These are phyloP conservation scores for Ceraclea dissimilis DNA, from an alignment of 2,888 invertebrate genomes.

Conservation along the genomic window DNA sequence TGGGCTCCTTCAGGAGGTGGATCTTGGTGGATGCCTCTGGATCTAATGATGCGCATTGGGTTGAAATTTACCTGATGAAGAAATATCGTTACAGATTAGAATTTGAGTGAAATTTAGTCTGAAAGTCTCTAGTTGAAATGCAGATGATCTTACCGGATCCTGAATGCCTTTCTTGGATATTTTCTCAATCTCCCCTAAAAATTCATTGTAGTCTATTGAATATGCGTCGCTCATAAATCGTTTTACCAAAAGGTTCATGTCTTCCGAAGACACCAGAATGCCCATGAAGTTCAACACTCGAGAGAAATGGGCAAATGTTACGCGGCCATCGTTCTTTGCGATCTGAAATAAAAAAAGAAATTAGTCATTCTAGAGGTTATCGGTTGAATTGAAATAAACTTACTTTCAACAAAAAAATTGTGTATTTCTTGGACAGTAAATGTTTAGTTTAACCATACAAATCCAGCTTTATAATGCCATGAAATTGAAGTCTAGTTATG, in stretches of 20 bases:
- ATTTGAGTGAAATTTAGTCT: too few relatives aligned
- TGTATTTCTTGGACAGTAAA: too few relatives aligned
- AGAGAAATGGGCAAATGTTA: constrained; percentile 70
- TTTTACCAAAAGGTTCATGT: constrained; percentile 65
- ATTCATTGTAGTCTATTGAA: constrained; percentile 71
- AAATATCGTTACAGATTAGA: too few relatives aligned
- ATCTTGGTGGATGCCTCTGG: constrained; percentile 3
- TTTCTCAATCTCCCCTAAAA: constrained; percentile 31
- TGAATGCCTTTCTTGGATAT: constrained; percentile 25
- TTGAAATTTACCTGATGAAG: constrained; percentile 15
- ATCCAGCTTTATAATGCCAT: too few relatives aligned
- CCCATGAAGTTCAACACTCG: constrained; percentile 65
- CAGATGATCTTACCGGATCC: constrained; percentile 33
- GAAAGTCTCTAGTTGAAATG: too few relatives aligned
- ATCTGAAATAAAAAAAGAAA: constrained; percentile 41
- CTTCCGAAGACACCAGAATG: constrained; percentile 59
- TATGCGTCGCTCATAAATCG: constrained; percentile 70
- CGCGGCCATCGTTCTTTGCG: constrained; percentile 64
- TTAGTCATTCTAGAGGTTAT: not conserved
- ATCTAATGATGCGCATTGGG: constrained; percentile 2
- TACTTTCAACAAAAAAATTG: not conserved
- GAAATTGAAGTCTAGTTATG: too few relatives aligned
- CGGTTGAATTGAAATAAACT: not conserved
- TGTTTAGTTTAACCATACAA: too few relatives aligned
- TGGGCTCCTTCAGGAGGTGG: not conserved